These are phyloP conservation scores for Holocentrus rufus DNA, from an alignment of 2,797 vertebrate genomes.

Conservation along the genomic window DNA sequence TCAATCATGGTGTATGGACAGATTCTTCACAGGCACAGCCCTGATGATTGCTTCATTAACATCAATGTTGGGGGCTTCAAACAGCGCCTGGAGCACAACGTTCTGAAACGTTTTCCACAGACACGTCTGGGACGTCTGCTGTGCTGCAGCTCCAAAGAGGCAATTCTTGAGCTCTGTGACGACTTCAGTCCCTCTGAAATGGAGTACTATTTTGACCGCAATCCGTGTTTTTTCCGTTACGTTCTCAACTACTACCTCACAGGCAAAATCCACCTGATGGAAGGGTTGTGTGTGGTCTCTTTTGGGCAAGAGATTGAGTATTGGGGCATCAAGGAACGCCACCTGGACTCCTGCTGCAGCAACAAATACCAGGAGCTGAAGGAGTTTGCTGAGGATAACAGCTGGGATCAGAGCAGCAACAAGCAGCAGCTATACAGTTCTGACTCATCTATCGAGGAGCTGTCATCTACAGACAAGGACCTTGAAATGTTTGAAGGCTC, in stretches of 20 bases:
- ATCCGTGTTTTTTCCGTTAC: constrained; percentile 89
- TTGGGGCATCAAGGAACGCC: constrained; percentile 93
- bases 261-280: constrained; percentile 92
- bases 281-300: constrained; percentile 91
- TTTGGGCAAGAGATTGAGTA: constrained; percentile 97
- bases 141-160: constrained; percentile 87
- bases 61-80: constrained; percentile 95
- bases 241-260: constrained; percentile 96
- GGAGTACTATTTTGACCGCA: constrained; percentile 96
- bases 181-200: constrained; percentile 91
- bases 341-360: constrained; percentile 91
- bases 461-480: constrained; percentile 87
- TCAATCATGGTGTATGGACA: constrained; percentile 91
- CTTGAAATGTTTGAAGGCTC: constrained; percentile 87
- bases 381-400: constrained; percentile 78
- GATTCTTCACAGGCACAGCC: constrained; percentile 83
- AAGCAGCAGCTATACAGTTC: constrained; percentile 77
- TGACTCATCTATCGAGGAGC: constrained; percentile 84
- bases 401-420: constrained; percentile 86
- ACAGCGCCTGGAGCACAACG: constrained; percentile 85
- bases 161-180: constrained; percentile 93
- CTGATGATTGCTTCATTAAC: constrained; percentile 85
- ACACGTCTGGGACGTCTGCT: constrained; percentile 91
- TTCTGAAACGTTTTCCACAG: constrained; percentile 89
- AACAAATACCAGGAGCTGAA: constrained; percentile 88